Evolutionary conservation across 2,888 invertebrate species (phyloP).

Genomic region (Hyposoter didymator): DNA sequence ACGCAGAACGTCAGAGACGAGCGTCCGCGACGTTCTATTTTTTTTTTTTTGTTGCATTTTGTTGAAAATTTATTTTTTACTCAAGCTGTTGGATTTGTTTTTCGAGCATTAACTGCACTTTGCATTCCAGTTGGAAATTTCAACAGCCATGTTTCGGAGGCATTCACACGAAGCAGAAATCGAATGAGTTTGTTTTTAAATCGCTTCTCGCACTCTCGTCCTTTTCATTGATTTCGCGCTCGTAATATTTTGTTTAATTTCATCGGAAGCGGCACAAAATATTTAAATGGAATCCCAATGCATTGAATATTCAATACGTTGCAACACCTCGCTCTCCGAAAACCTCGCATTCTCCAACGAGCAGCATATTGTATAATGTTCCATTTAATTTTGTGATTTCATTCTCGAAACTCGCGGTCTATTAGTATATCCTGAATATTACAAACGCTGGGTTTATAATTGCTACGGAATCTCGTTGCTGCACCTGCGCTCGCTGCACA

Average conservation of each 20-base stretch:
- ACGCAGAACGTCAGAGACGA: too few species aligned
- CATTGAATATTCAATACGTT: constrained; percentile 47
- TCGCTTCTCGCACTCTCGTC: not conserved
- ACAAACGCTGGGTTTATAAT: constrained; percentile 60
- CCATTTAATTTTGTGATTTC: constrained; percentile 59
- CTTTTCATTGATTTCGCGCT: not conserved
- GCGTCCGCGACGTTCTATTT: too few species aligned
- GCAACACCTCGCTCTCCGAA: constrained; percentile 7
- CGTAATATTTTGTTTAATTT: constrained; percentile 7
- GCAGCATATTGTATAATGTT: constrained; percentile 35
- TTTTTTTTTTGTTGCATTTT: too few species aligned
- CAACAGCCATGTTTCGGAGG: not conserved
- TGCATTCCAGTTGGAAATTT: too few species aligned
- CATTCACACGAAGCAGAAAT: not conserved
- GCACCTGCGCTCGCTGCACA: constrained; percentile 26
- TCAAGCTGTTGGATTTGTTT: too few species aligned
- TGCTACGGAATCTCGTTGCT: constrained; percentile 36
- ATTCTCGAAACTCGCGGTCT: constrained; percentile 56
- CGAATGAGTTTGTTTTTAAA: not conserved
- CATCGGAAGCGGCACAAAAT: not conserved
- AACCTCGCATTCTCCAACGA: not conserved
- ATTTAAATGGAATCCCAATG: constrained; percentile 48
- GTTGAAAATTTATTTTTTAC: too few species aligned
- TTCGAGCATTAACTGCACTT: too few species aligned
- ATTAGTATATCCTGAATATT: constrained; percentile 60